Base-by-base conservation (phyloP, 2,113 vertebrate genomes). In the Paradisaea rubra region DNA sequence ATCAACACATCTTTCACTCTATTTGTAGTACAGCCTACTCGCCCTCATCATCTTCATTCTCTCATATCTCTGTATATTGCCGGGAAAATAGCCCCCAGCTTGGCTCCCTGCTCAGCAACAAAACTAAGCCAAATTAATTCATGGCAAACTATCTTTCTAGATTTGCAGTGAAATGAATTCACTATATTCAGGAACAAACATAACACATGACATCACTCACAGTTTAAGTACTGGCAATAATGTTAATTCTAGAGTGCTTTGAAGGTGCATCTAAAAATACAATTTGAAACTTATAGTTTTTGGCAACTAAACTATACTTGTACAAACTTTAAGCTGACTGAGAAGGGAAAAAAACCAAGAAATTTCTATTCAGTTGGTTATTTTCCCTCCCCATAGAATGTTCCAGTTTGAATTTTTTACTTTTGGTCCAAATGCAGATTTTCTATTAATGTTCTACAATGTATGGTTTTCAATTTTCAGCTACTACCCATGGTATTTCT, bases 301-400 rank as follows among this genome's bases (percentile, higher is more conserved):
- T 0, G 0, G 61, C 28, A 82, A 53, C 4, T 57, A 45, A 72
- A 56, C 12, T 30, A 8, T 41, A 16, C 31, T 59, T 88, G 19
- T 22, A 42, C 18, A 77, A 65, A 59, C 16, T 8, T 66, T 71
- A 65, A 50, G 9, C 5, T 53, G 30, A 61, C 6, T 68, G 28
- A 53, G 25, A 42, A 7, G 15, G 6, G 3, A 0, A 23, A 45
- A 37, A 59, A 24, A 2, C 1, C 7, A 52, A 52, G 45, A 19
- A 66, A n/a, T 81, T 63, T 83, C 7, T 52, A 59, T 59, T 81
- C 19, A 41, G 7, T 8, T 64, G 6, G 5, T 66, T 64, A 23
- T 59, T 94, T 90, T 86, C 27, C 33, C 8, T 23, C 27, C 7
- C 13, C 30, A 11, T 27, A 42, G 19, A 41, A 78, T 30, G 8